phyloP scores from a whole-genome alignment of 2,113 vertebrate species.

The Rhinolophus ferrumequinum region DNA sequence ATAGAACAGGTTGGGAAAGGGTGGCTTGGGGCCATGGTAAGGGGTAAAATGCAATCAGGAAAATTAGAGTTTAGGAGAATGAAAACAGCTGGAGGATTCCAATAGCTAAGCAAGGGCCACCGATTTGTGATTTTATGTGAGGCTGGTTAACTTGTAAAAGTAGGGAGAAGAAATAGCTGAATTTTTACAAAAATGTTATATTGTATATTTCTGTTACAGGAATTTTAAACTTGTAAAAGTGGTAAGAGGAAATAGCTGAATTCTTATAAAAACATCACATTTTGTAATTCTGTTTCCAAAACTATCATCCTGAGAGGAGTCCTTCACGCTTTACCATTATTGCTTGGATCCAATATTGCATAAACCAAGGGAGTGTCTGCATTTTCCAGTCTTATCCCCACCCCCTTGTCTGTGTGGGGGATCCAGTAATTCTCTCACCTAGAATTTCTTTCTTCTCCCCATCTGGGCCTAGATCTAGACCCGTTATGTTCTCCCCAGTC shows the following conservation, averaged over 20 bases:
- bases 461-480: background rate
- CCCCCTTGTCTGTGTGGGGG: background rate
- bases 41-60: background rate
- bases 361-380: background rate
- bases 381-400: background rate
- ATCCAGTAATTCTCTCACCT: background rate
- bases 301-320: background rate
- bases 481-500: background rate
- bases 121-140: background rate
- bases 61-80: background rate
- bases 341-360: background rate
- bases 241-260: background rate
- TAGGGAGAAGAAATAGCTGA: background rate
- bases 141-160: background rate
- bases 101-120: background rate
- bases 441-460: background rate
- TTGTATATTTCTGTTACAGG: background rate
- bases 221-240: constrained; percentile 8
- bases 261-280: background rate
- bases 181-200: background rate
- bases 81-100: background rate
- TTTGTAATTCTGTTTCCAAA: background rate
- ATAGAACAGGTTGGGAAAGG: background rate
- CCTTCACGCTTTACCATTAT: background rate
- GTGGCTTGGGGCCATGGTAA: background rate